Conservation (phyloP, 2,113 vertebrate species). For the Upupa epops region DNA sequence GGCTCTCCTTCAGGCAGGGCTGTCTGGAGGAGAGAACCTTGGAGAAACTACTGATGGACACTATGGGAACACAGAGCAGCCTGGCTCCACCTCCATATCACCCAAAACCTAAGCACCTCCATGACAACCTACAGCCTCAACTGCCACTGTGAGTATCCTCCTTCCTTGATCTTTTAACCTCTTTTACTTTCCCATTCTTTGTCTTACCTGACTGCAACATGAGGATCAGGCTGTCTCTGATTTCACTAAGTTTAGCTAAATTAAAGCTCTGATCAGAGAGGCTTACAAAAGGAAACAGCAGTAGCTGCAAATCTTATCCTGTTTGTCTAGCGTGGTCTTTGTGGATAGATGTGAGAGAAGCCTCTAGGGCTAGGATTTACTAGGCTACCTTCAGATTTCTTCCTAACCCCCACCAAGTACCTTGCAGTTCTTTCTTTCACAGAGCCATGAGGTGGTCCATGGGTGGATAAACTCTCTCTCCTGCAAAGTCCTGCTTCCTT, state of each 20-base stretch:
- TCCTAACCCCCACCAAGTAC: not conserved
- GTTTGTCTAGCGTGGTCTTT: not conserved
- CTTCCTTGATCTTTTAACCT: not conserved
- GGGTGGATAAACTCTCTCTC: constrained; percentile 11
- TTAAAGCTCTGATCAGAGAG: constrained; percentile 27
- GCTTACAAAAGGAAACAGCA: not conserved
- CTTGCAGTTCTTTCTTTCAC: not conserved
- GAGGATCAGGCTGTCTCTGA: not conserved
- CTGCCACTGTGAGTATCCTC: rapidly evolving
- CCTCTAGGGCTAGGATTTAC: constrained; percentile 50
- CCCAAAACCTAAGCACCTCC: not conserved
- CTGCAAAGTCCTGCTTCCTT: constrained; percentile 18
- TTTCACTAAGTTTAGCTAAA: not conserved
- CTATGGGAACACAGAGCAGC: not conserved
- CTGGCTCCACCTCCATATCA: not conserved
- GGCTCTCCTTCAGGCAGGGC: not conserved
- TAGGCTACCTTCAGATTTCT: not conserved
- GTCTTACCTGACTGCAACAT: not conserved
- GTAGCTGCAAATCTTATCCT: not conserved
- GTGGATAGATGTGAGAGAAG: not conserved
- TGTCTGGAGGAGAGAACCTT: not conserved
- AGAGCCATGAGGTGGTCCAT: not conserved
- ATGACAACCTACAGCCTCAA: rapidly evolving
- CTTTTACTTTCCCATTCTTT: not conserved
- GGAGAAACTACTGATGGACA: not conserved